Percentiles rank a stretch among this genome's conserved stretches.
Evolutionary conservation across 2,113 vertebrate genomes (phyloP).

Genomic region (Microcebus ravelobensis): DNA sequence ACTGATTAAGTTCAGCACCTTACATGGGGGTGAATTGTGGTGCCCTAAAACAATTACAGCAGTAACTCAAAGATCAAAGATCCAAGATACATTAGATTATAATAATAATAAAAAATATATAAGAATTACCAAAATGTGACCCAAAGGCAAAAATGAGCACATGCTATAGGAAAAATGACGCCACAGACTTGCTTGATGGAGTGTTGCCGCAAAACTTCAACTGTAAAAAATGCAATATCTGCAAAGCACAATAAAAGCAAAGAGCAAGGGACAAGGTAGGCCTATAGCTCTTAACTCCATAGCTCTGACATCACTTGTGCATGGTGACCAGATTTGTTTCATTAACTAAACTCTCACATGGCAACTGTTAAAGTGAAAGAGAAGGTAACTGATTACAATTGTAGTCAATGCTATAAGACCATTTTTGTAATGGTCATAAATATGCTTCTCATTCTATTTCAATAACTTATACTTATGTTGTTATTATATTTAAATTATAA

Average conservation of each 20-base stretch:
- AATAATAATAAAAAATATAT: not conserved
- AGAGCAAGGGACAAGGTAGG: not conserved
- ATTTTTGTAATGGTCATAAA: constrained; percentile 4
- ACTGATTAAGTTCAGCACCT: not conserved
- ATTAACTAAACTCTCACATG: not conserved
- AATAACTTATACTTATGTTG: not conserved
- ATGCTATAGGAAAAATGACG: not conserved
- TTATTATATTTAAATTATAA: constrained; percentile 43
- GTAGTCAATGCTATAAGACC: not conserved
- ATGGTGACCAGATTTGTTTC: not conserved
- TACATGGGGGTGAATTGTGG: not conserved
- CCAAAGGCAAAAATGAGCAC: not conserved
- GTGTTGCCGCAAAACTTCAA: not conserved
- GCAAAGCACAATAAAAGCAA: not conserved
- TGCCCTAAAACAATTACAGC: not conserved
- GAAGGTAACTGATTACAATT: too few species aligned
- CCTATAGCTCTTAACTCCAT: not conserved
- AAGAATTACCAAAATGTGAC: not conserved
- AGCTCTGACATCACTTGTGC: not conserved
- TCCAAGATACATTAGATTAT: not conserved
- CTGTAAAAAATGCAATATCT: not conserved
- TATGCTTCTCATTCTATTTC: not conserved
- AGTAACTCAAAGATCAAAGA: not conserved
- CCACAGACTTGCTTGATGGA: not conserved
- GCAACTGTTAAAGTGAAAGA: not conserved